Conservation (phyloP, 2,113 vertebrate genomes). For the Pangasianodon gigas region DNA sequence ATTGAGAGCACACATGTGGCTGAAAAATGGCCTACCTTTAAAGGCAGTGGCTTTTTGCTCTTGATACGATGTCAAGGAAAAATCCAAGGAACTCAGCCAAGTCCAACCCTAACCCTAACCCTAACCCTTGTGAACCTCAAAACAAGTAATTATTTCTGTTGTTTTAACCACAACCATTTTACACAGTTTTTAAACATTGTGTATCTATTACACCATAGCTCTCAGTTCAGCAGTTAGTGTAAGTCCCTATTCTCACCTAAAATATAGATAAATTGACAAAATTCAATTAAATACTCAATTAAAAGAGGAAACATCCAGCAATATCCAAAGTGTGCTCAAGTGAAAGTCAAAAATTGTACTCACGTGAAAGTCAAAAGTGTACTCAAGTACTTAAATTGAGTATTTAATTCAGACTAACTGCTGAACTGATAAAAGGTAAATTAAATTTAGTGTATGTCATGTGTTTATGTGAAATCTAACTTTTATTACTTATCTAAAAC, state of each 20-base stretch:
- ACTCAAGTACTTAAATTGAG: too few species aligned
- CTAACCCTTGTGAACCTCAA: too few species aligned
- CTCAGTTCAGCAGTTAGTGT: too few species aligned
- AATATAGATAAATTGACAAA: neutral
- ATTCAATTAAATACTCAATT: neutral
- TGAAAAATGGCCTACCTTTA: neutral
- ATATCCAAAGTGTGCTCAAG: neutral
- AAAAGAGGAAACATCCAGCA: neutral
- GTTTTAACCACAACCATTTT: neutral
- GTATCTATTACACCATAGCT: neutral
- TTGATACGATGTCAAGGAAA: neutral
- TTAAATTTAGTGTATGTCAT: too few species aligned
- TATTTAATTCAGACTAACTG: too few species aligned
- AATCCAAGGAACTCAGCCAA: neutral
- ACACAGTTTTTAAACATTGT: neutral
- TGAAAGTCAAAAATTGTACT: neutral
- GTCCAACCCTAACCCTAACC: too few species aligned
- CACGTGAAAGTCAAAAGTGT: neutral
- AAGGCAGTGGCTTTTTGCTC: neutral
- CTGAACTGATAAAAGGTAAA: too few species aligned
- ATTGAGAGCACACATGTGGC: too few species aligned
- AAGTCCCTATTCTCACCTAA: neutral
- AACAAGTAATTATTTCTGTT: neutral
- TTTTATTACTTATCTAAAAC: too few species aligned
- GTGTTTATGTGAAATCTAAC: too few species aligned